Conservation (phyloP, 2,888 invertebrate genomes). For the Disparrhopalites patrizii region DNA sequence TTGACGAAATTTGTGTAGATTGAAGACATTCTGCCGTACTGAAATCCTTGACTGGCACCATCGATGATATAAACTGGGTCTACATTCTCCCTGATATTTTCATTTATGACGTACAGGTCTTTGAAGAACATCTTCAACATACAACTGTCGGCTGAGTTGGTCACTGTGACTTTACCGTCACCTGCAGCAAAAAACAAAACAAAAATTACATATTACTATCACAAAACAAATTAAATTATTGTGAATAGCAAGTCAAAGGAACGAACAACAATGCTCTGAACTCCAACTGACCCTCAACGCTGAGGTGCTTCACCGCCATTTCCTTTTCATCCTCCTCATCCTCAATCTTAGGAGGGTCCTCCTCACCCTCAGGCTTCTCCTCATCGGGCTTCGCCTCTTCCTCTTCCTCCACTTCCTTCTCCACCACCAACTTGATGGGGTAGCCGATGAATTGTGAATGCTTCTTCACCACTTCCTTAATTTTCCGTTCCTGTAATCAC, state of each 20-base stretch:
- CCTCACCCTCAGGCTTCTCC: conserved; percentile 70
- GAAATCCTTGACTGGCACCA: too few species aligned
- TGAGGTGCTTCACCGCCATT: conserved; percentile 91
- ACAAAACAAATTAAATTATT: conserved; percentile 97
- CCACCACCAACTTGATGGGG: conserved; percentile 90
- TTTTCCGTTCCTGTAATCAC: conserved; percentile 65
- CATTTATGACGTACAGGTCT: too few species aligned
- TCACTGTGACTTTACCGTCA: conserved; percentile 79
- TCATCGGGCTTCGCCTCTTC: conserved; percentile 77
- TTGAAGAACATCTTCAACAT: too few species aligned
- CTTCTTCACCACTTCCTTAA: conserved; percentile 97
- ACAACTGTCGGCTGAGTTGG: conserved; percentile 92
- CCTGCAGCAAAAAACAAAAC: neutral
- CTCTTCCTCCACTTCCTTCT: conserved; percentile 92
- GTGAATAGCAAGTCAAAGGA: conserved; percentile 83
- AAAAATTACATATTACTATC: conserved; percentile 84
- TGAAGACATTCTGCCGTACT: too few species aligned
- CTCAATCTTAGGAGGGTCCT: conserved; percentile 67
- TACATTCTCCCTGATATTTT: too few species aligned
- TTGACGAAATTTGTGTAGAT: too few species aligned
- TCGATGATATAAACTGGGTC: too few species aligned
- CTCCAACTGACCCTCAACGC: conserved; percentile 88
- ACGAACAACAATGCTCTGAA: conserved; percentile 90
- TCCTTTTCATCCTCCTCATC: conserved; percentile 64
- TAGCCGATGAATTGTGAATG: conserved; percentile 99